Evolutionary conservation across 2,797 vertebrate genomes (phyloP).

Genomic region (Sciaenops ocellatus): DNA sequence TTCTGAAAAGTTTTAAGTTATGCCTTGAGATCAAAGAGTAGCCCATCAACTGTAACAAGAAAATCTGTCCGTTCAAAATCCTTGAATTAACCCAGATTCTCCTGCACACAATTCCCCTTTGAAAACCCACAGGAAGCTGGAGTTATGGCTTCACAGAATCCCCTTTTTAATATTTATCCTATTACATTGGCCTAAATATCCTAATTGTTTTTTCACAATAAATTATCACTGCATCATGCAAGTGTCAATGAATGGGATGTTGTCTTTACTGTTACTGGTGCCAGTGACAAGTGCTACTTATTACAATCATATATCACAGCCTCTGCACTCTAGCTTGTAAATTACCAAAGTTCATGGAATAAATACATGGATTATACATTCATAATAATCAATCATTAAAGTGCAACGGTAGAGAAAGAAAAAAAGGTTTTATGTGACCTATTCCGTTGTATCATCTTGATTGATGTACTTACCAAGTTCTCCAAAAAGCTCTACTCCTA

Average conservation of each 20-base stretch:
- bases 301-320: neutral
- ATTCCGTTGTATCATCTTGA: neutral
- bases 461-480: slow-evolving; percentile 91
- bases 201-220: neutral
- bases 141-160: neutral
- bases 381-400: neutral
- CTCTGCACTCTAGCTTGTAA: neutral
- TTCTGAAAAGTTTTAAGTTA: slow-evolving; percentile 2
- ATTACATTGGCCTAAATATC: neutral
- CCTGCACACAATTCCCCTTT: neutral
- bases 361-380: neutral
- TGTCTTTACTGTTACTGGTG: slow-evolving; percentile 2
- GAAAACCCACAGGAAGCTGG: neutral
- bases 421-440: neutral
- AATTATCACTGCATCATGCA: neutral
- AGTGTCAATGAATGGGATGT: neutral
- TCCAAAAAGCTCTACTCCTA: slow-evolving; percentile 98
- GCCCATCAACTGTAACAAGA: neutral
- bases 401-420: neutral
- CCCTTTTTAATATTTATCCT: neutral
- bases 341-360: neutral
- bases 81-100: slow-evolving; percentile 1
- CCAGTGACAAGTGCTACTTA: neutral
- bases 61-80: slow-evolving; percentile 10
- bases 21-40: neutral